Evolutionary conservation across 2,888 invertebrate genomes (phyloP).

Genomic region (Hypolimnas misippus): DNA sequence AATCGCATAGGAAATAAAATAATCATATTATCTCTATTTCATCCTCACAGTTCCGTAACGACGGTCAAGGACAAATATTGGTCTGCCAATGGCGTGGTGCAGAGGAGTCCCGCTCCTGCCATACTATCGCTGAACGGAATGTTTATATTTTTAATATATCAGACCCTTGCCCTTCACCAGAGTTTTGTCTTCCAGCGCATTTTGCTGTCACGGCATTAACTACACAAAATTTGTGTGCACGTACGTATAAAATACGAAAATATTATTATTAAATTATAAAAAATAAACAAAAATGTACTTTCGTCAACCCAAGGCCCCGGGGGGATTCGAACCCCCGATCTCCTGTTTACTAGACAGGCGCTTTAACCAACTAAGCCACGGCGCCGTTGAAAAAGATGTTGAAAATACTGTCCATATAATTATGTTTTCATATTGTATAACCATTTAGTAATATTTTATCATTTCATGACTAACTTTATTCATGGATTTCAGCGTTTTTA

Average conservation of each 20-base stretch:
- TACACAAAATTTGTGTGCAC: slow-evolving; percentile 83
- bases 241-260: slow-evolving; percentile 66
- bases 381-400: slow-evolving; percentile 56
- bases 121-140: slow-evolving; percentile 70
- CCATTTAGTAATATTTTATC: no score
- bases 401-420: slow-evolving; percentile 53
- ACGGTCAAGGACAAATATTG: slow-evolving; percentile 79
- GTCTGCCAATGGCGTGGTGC: slow-evolving; percentile 84
- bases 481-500: no score
- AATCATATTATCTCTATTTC: slow-evolving; percentile 22
- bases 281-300: slow-evolving; percentile 32
- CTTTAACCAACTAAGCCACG: slow-evolving; percentile 85
- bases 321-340: slow-evolving; percentile 84
- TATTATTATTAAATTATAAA: no score
- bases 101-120: slow-evolving; percentile 75
- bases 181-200: slow-evolving; percentile 80
- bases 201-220: slow-evolving; percentile 79
- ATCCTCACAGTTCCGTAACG: slow-evolving; percentile 76
- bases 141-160: slow-evolving; percentile 76
- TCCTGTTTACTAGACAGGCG: slow-evolving; percentile 85
- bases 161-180: slow-evolving; percentile 71
- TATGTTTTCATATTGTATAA: no score
- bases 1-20: no score
- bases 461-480: no score
- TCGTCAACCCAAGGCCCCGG: slow-evolving; percentile 73